Evolutionary conservation across 2,888 invertebrate species (phyloP), one percentile per base, ranked within the genome.

Genomic region (Teleogryllus oceanicus): DNA sequence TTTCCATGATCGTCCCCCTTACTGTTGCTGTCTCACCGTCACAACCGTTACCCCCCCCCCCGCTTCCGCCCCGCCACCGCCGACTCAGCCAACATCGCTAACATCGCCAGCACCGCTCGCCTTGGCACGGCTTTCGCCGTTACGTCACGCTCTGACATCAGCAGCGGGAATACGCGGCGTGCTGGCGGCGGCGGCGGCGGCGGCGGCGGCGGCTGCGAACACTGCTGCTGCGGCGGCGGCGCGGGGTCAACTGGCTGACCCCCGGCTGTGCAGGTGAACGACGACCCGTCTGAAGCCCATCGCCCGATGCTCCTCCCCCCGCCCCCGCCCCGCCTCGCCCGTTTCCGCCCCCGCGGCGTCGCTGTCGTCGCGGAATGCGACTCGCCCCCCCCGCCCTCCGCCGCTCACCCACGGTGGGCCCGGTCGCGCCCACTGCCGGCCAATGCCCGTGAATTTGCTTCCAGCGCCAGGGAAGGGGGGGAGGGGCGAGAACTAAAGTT

Each of bases 81-180:
- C 37, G 37, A 37, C 37, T 37, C 37, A 37, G 37, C 37, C 37
- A 37, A 37, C 37, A 37, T 37, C 37, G 37, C 37, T 37, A 37
- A 37, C 37, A 37, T 37, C 37, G 37, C 37, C 37, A 37, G 62
- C 62, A 16, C 13, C 62, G 62, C 62, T 13, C 62, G 62, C 62
- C 62, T 62, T 62, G 62, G 62, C 62, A 62, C 62, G 62, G 62
- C 62, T 62, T 62, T 62, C 62, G 62, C 62, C 62, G 62, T 62
- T 62, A n/a, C 62, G 62, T 62, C 62, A 62, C 62, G 62, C 13
- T 62, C 62, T 62, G 62, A 62, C 62, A 62, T 62, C 62, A 62
- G 16, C 62, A 8, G 13, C 62, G 13, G 62, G 62, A 62, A 62
- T 62, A 62, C n/a, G 16, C 62, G 11, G 62, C 62, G 62, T 10